These are phyloP conservation scores for Anneissia japonica DNA, from an alignment of 35 echinoderm and acorn worm species.

Conservation along the genomic window DNA sequence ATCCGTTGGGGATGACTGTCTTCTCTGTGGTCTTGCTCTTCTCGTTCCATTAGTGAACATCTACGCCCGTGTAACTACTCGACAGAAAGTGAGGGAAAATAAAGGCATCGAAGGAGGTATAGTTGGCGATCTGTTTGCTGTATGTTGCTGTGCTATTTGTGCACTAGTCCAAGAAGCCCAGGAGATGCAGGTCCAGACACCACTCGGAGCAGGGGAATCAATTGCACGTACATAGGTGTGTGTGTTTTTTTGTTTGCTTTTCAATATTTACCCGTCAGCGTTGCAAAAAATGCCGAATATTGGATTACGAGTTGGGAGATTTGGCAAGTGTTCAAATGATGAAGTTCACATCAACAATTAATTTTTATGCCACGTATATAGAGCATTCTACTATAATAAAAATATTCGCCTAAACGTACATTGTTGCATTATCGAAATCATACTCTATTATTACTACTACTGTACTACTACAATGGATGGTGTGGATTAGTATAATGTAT, in stretches of 20 bases:
- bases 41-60: slow-evolving; percentile 79
- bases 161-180: slow-evolving; percentile 69
- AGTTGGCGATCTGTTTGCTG: slow-evolving; percentile 69
- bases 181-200: slow-evolving; percentile 76
- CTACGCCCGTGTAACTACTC: slow-evolving; percentile 63
- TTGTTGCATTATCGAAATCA: too few species aligned
- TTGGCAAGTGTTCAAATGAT: too few species aligned
- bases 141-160: slow-evolving; percentile 86
- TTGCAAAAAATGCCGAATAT: too few species aligned
- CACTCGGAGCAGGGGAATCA: slow-evolving; percentile 81
- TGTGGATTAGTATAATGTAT: too few species aligned
- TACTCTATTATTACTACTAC: too few species aligned
- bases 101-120: slow-evolving; percentile 88
- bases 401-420: too few species aligned
- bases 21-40: slow-evolving; percentile 71
- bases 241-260: neutral
- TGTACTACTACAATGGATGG: too few species aligned
- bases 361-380: too few species aligned
- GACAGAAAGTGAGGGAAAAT: slow-evolving; percentile 87
- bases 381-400: too few species aligned
- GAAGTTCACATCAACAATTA: too few species aligned
- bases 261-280: too few species aligned
- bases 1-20: slow-evolving; percentile 79
- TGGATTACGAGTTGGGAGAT: too few species aligned
- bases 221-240: slow-evolving; percentile 61